These are phyloP conservation scores for Drosophila aldrichi DNA, from an alignment of 2,888 invertebrate species.

Conservation along the genomic window DNA sequence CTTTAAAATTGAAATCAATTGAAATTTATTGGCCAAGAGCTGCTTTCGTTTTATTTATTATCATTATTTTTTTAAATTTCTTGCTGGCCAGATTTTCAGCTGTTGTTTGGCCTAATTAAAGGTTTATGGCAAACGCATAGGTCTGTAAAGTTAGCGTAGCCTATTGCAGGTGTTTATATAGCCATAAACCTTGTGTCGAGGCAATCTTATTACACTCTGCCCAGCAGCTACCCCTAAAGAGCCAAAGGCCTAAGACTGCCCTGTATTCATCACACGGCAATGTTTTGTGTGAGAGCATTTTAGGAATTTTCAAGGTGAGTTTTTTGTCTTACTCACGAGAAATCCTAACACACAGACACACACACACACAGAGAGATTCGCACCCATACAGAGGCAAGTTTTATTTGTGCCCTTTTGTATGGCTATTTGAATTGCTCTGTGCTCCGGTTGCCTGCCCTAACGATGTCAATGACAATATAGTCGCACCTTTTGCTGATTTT, in stretches of 20 bases:
- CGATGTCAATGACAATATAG: constrained; percentile 60
- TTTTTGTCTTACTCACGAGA: constrained; percentile 52
- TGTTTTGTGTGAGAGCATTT: constrained; percentile 17
- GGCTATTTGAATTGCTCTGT: constrained; percentile 41
- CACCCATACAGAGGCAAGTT: constrained; percentile 23
- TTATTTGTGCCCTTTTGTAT: constrained; percentile 56
- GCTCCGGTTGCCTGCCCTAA: constrained; percentile 6
- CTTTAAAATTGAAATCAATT: constrained; percentile 7
- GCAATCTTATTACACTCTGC: constrained; percentile 16
- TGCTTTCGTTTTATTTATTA: background rate
- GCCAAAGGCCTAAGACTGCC: background rate
- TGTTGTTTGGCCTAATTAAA: constrained; percentile 42
- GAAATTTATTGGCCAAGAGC: background rate
- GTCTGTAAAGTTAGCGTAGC: background rate
- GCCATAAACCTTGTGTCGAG: constrained; percentile 57
- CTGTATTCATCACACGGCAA: constrained; percentile 1
- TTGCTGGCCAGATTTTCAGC: background rate
- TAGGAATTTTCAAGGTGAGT: constrained; percentile 31
- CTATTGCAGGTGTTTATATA: constrained; percentile 67
- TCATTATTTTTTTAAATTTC: background rate
- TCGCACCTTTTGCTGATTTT: constrained; percentile 79
- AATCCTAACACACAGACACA: background rate
- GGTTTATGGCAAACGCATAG: constrained; percentile 24
- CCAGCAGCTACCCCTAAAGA: constrained; percentile 17
- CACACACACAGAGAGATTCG: background rate